phyloP scores from a whole-genome alignment of 2,888 invertebrate genomes.

The Brenthis daphne region DNA sequence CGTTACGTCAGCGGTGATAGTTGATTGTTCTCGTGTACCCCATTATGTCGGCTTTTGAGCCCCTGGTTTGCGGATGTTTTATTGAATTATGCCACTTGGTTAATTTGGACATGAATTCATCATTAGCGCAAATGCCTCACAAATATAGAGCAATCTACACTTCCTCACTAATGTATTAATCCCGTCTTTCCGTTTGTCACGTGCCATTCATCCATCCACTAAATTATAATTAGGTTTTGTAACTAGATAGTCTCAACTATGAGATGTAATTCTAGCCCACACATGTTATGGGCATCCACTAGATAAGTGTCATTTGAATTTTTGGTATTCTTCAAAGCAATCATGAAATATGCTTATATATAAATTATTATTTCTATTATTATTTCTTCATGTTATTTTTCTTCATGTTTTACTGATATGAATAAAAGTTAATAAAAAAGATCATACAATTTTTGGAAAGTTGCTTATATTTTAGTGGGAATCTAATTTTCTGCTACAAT shows the following conservation, averaged over 20 bases:
- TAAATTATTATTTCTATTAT: too few relatives aligned
- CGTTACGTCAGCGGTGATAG: conserved; percentile 41
- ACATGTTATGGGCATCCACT: too few relatives aligned
- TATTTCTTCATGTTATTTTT: too few relatives aligned
- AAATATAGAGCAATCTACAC: conserved; percentile 18
- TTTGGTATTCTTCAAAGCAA: too few relatives aligned
- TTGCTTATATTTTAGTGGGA: too few relatives aligned
- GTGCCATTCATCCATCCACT: too few relatives aligned
- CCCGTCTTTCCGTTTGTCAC: background rate
- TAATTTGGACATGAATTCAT: conserved; percentile 34
- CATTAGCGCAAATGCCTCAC: conserved; percentile 23
- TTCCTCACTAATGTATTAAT: conserved; percentile 12
- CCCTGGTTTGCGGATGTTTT: conserved; percentile 36
- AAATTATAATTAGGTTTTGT: background rate
- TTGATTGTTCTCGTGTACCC: conserved; percentile 1
- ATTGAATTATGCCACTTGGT: conserved; percentile 33
- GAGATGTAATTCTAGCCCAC: background rate
- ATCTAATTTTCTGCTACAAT: too few relatives aligned
- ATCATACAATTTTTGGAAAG: too few relatives aligned
- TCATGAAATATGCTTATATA: too few relatives aligned
- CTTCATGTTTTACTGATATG: too few relatives aligned
- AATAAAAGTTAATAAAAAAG: too few relatives aligned
- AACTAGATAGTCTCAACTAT: background rate
- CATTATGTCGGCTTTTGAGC: conserved; percentile 22
- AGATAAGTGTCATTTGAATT: too few relatives aligned